phyloP scores from a whole-genome alignment of 2,113 vertebrate species.

The Callipepla californica region DNA sequence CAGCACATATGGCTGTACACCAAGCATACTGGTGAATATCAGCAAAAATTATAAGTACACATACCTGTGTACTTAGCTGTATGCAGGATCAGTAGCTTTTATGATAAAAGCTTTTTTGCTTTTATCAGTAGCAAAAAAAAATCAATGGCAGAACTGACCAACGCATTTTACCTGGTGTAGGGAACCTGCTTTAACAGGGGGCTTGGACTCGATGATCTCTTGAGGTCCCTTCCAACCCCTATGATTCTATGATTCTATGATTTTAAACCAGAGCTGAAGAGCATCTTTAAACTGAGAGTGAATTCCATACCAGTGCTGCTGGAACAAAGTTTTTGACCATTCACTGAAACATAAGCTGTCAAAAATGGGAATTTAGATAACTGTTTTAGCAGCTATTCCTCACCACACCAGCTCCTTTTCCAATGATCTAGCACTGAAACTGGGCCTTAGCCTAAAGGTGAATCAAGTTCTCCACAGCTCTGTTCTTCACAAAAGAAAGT shows the following conservation, averaged over 20 bases:
- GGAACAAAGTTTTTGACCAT: background rate
- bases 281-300: background rate
- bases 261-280: background rate
- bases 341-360: background rate
- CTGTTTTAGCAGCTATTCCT: background rate
- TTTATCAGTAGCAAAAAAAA: background rate
- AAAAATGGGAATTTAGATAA: background rate
- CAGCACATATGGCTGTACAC: background rate
- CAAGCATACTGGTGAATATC: background rate
- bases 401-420: accelerated
- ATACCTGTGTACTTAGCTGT: background rate
- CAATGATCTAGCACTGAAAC: background rate
- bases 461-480: conserved; percentile 10
- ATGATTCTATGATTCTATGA: too few species aligned
- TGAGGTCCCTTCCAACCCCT: too few species aligned
- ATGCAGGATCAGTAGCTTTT: background rate
- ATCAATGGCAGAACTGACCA: background rate
- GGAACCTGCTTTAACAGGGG: too few species aligned
- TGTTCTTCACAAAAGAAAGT: background rate
- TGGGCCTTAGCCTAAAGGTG: background rate
- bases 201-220: too few species aligned
- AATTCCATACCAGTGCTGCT: background rate
- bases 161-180: background rate
- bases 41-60: background rate
- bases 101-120: too few species aligned